Conservation (phyloP, 2,888 invertebrate species). For the Dusona sp. region DNA sequence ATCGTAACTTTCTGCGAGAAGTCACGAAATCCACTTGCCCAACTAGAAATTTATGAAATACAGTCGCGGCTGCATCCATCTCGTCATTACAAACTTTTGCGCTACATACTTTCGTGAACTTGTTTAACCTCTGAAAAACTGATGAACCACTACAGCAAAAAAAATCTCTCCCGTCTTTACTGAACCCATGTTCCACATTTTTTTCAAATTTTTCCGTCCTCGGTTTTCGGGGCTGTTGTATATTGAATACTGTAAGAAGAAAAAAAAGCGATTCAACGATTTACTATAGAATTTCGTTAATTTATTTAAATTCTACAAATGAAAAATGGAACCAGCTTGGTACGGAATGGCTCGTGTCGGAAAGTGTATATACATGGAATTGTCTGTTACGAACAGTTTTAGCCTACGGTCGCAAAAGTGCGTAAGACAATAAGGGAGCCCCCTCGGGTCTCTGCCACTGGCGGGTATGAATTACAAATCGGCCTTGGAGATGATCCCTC, state of each 20-base stretch:
- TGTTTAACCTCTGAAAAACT: not conserved
- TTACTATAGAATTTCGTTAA: too few species aligned
- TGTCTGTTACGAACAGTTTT: constrained; percentile 7
- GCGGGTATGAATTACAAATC: constrained; percentile 69
- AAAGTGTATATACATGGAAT: constrained; percentile 6
- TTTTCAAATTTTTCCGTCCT: too few species aligned
- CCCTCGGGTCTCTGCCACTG: constrained; percentile 62
- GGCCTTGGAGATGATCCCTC: constrained; percentile 68
- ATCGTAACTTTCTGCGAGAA: constrained; percentile 46
- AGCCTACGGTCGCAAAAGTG: constrained; percentile 54
- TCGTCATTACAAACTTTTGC: not conserved
- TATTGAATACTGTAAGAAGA: too few species aligned
- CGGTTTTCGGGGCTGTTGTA: too few species aligned
- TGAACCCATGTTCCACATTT: too few species aligned
- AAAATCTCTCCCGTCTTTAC: not conserved
- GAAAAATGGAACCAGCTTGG: not conserved
- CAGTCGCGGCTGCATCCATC: not conserved
- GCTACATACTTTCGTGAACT: not conserved
- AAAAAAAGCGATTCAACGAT: too few species aligned
- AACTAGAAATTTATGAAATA: not conserved
- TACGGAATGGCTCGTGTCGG: constrained; percentile 4
- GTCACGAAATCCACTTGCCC: not conserved
- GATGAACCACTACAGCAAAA: not conserved
- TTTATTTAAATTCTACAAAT: too few species aligned
- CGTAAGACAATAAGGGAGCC: constrained; percentile 62